Base-by-base conservation (phyloP, 2,888 invertebrate genomes). In the Cosmia pyralina region DNA sequence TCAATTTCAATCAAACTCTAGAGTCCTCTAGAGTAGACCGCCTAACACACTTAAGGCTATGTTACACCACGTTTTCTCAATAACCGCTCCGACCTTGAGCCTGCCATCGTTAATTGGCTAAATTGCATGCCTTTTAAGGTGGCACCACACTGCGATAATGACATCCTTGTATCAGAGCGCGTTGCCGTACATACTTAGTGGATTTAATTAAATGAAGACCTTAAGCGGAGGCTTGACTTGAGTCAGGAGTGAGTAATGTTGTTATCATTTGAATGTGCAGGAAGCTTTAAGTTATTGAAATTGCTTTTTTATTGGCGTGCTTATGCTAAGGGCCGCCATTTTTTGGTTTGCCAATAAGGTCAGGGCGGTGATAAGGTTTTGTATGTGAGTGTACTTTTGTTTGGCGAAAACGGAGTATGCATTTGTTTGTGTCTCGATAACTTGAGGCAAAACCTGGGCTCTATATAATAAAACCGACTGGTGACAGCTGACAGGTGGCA, bases 81-180 rank as follows among this genome's bases (percentile, higher is more conserved):
- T 92, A 89, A 90, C 87, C 79, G 77, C 69, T 57, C 67, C 86
- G 93, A 91, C 95, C 95, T 95, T 95, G 95, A 86, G 74, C 84
- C 84, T 89, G 90, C 93, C 92, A 92, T 91, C 91, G 87, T 88
- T 93, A 93, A 93, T 93, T 92, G 93, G 91, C 90, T 95, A 93
- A 95, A 95, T 94, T 92, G 92, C 94, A 79, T 77, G 65, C 96
- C 95, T 89, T 95, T 90, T 95, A 94, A 88, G 95, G 95, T 75
- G 86, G 81, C 85, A 79, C 88, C 89, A 86, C 84, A 88, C 87
- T 79, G 87, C 82, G 85, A 88, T 94, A 94, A 95, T 93, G 93
- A 93, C 92, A 93, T 93, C 94, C 93, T 93, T 89, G 92, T 92
- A 87, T 83, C 89, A 87, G 67, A 69, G 82, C 76, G 82, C 83